These are phyloP conservation scores for Wasmannia auropunctata DNA, from an alignment of 1,140 invertebrate genomes.

Conservation along the genomic window DNA sequence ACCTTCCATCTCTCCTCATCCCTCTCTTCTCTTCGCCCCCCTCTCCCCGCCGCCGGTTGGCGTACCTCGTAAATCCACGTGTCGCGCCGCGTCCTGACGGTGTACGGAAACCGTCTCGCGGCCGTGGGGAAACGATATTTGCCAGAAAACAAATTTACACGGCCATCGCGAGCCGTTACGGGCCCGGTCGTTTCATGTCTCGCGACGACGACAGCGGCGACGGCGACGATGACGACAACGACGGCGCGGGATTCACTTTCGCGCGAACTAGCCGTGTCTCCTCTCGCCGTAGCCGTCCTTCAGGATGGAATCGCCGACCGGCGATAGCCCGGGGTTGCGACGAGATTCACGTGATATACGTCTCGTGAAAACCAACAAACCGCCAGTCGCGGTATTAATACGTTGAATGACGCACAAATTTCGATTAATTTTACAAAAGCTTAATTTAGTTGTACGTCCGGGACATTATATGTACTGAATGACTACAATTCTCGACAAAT, in stretches of 20 bases:
- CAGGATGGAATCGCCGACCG: slow-evolving; percentile 8
- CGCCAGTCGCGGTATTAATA: neutral
- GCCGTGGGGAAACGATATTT: slow-evolving; percentile 21
- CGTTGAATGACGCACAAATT: neutral
- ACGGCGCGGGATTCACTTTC: slow-evolving; percentile 65
- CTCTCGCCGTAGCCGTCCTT: slow-evolving; percentile 1
- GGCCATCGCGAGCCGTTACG: slow-evolving; percentile 38
- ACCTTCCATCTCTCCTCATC: no score
- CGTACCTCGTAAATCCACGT: slow-evolving; percentile 32
- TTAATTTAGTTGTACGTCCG: neutral
- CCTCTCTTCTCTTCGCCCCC: no score
- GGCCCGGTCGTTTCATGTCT: slow-evolving; percentile 9
- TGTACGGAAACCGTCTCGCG: slow-evolving; percentile 4
- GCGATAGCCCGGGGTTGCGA: neutral
- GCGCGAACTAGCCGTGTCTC: slow-evolving; percentile 60
- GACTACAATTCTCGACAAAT: neutral
- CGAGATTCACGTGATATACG: slow-evolving; percentile 8
- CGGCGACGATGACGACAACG: neutral
- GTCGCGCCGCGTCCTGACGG: slow-evolving; percentile 11
- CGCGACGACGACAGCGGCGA: neutral
- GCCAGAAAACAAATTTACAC: slow-evolving; percentile 46
- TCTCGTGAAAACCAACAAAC: neutral
- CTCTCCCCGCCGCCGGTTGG: no score
- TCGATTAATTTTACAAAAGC: neutral
- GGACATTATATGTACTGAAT: neutral